These are phyloP conservation scores for Eurystomus gularis DNA, from an alignment of 2,113 vertebrate species.

Conservation along the genomic window DNA sequence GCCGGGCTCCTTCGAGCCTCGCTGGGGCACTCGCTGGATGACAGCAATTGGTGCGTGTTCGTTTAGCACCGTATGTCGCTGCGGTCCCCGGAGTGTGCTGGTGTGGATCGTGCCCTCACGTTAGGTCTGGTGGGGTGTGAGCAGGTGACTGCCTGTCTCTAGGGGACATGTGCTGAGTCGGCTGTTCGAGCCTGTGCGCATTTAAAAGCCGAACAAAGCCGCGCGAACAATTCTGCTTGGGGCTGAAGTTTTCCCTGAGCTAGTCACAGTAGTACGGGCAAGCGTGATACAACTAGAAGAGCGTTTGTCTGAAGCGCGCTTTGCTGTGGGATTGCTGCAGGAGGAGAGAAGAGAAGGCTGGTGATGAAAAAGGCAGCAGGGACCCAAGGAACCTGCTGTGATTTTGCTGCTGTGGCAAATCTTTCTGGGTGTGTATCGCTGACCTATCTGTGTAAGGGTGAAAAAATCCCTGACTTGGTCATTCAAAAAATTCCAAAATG, in stretches of 20 bases:
- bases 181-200: neutral
- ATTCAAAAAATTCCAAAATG: neutral
- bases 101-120: neutral
- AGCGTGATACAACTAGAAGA: fast-evolving
- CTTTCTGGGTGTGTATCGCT: neutral
- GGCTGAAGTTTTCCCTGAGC: slow-evolving; percentile 21
- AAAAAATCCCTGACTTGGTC: neutral
- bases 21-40: neutral
- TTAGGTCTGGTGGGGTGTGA: neutral
- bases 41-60: fast-evolving
- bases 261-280: neutral
- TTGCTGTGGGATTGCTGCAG: neutral
- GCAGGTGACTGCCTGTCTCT: neutral
- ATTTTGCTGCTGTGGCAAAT: neutral
- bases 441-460: neutral
- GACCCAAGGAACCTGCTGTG: neutral
- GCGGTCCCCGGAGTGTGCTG: neutral
- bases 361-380: neutral
- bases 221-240: neutral
- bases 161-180: neutral
- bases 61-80: fast-evolving
- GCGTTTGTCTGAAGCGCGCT: neutral
- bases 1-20: neutral
- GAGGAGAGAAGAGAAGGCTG: neutral
- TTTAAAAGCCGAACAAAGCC: slow-evolving; percentile 22